Evolutionary conservation across 1,140 invertebrate genomes (phyloP).

Genomic region (Drosophila quadrilineata): DNA sequence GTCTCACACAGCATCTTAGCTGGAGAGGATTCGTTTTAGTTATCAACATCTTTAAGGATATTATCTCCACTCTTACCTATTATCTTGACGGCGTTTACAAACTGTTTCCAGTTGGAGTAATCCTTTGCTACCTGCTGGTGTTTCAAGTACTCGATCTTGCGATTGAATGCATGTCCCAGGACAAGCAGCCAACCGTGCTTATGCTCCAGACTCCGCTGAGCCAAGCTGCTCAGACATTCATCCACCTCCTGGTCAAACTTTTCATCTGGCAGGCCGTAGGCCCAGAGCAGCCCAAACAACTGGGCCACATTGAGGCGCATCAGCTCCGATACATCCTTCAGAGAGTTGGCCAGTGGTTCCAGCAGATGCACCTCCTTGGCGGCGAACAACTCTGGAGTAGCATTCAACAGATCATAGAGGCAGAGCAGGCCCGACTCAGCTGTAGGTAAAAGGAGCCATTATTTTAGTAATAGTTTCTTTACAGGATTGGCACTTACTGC

Average conservation of each 20-base stretch:
- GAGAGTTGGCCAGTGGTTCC: constrained; percentile 62
- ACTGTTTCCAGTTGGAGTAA: constrained; percentile 58
- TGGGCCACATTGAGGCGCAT: constrained; percentile 74
- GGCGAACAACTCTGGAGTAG: constrained; percentile 66
- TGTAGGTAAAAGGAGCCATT: constrained; percentile 1
- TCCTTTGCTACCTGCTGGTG: constrained; percentile 37
- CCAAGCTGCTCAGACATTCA: constrained; percentile 54
- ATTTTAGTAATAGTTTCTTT: neutral
- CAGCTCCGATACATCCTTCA: constrained; percentile 77
- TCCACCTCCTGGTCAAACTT: constrained; percentile 66
- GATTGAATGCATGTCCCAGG: constrained; percentile 69
- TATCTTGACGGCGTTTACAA: constrained; percentile 65
- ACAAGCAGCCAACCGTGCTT: constrained; percentile 78
- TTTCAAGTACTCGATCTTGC: constrained; percentile 50
- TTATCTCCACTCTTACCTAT: constrained; percentile 35
- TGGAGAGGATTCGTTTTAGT: constrained; percentile 8
- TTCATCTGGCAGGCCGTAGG: constrained; percentile 58
- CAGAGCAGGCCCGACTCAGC: constrained; percentile 70
- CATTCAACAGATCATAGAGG: constrained; percentile 76
- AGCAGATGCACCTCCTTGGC: constrained; percentile 64
- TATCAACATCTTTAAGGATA: neutral
- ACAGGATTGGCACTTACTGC: constrained; percentile 50
- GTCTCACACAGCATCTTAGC: constrained; percentile 69
- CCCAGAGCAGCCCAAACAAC: constrained; percentile 72
- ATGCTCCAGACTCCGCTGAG: constrained; percentile 71